Evolutionary conservation across 2,797 vertebrate species (phyloP).

Genomic region (Ceryle rudis): DNA sequence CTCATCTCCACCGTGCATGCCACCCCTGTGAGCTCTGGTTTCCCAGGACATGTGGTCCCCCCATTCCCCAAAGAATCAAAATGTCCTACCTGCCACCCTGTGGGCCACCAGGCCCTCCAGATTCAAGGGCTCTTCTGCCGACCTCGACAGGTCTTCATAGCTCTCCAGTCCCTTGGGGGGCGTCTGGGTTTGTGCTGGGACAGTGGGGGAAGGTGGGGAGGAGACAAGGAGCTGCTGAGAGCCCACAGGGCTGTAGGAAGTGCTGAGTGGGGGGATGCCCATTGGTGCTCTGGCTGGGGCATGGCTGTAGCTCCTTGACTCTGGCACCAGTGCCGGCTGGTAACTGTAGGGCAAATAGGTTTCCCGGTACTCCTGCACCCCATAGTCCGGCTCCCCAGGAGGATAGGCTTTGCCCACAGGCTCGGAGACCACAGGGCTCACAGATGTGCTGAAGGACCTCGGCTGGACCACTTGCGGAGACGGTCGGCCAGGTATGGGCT

Average conservation of each 20-base stretch:
- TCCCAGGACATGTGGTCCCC: not conserved
- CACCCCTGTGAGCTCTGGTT: rapidly evolving
- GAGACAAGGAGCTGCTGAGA: slow-evolving; percentile 74
- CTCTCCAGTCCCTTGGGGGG: slow-evolving; percentile 64
- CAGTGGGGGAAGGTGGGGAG: slow-evolving; percentile 52
- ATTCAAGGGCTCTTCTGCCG: slow-evolving; percentile 86
- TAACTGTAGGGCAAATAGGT: slow-evolving; percentile 73
- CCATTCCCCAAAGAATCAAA: not conserved
- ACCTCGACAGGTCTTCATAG: slow-evolving; percentile 74
- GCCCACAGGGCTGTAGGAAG: slow-evolving; percentile 60
- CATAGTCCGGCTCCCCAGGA: slow-evolving; percentile 61
- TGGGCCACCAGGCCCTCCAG: slow-evolving; percentile 96
- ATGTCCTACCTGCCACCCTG: slow-evolving; percentile 92
- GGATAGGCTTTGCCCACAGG: slow-evolving; percentile 68
- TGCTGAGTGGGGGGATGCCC: slow-evolving; percentile 70
- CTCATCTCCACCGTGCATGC: not conserved
- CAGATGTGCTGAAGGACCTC: slow-evolving; percentile 51
- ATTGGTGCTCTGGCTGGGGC: slow-evolving; percentile 75
- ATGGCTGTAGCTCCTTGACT: slow-evolving; percentile 74
- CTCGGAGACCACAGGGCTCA: slow-evolving; percentile 11
- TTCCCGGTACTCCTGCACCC: slow-evolving; percentile 61
- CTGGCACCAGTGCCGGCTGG: not conserved
- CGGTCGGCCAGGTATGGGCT: slow-evolving; percentile 80
- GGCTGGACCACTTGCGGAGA: slow-evolving; percentile 69
- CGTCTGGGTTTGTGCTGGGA: slow-evolving; percentile 67